Percentiles rank a stretch among this genome's conserved stretches.
phyloP scores from a whole-genome alignment of 2,113 vertebrate genomes.

The Phyllostomus discolor region DNA sequence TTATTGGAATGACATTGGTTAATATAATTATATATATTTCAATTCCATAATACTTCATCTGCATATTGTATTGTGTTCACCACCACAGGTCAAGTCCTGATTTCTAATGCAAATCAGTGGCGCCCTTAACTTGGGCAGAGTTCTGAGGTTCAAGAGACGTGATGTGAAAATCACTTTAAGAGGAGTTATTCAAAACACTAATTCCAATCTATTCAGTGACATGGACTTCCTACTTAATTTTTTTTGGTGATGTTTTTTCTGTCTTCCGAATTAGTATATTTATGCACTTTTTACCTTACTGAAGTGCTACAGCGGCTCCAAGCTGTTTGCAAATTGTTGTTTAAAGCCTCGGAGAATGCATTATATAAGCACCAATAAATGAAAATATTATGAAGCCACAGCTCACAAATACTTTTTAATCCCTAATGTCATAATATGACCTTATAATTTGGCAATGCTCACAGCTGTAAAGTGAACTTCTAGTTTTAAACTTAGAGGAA shows the following conservation, averaged over 20 bases:
- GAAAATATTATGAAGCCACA: conserved; percentile 4
- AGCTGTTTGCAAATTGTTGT: conserved; percentile 8
- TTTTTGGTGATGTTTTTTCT: neutral
- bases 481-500: conserved; percentile 3
- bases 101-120: neutral
- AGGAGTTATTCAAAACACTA: neutral
- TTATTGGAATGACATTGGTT: neutral
- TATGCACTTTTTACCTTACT: neutral
- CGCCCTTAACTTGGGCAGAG: neutral
- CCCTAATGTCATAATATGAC: neutral
- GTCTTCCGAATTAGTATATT: neutral
- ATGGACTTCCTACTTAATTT: neutral
- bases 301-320: neutral
- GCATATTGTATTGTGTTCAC: neutral
- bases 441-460: neutral
- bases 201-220: neutral
- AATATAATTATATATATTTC: neutral
- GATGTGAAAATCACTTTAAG: neutral
- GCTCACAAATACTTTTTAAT: conserved; percentile 10
- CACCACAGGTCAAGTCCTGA: neutral
- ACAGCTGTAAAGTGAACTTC: conserved; percentile 3
- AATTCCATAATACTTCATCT: neutral
- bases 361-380: conserved; percentile 9
- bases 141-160: neutral
- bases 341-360: neutral